Evolutionary conservation across 2,113 vertebrate genomes (phyloP).

Genomic region (Gopherus evgoodei): DNA sequence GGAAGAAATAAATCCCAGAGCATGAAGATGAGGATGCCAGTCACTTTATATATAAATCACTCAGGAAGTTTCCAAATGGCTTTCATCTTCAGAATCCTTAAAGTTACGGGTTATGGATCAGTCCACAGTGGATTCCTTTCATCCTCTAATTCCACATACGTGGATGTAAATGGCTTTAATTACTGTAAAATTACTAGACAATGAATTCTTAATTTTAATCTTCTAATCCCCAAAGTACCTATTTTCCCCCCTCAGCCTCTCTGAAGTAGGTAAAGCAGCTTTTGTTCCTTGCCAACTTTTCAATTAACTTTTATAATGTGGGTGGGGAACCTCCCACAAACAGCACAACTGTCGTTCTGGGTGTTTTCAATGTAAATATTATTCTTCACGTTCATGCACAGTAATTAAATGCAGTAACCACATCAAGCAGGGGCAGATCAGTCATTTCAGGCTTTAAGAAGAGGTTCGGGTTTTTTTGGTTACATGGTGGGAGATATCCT

Average conservation of each 20-base stretch:
- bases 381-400: not conserved
- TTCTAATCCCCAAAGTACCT: constrained; percentile 55
- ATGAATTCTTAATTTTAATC: constrained; percentile 61
- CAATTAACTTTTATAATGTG: constrained; percentile 49
- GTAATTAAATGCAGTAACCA: not conserved
- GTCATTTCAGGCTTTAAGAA: not conserved
- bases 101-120: constrained; percentile 26
- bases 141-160: not conserved
- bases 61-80: constrained; percentile 33
- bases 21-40: constrained; percentile 43
- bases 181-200: constrained; percentile 47
- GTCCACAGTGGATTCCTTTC: not conserved
- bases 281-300: constrained; percentile 53
- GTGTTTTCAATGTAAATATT: constrained; percentile 29
- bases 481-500: not conserved
- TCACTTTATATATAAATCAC: constrained; percentile 20
- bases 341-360: constrained; percentile 1
- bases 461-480: not conserved
- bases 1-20: constrained; percentile 51
- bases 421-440: not conserved
- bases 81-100: constrained; percentile 50
- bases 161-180: constrained; percentile 63
- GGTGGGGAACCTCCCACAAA: constrained; percentile 45
- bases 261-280: constrained; percentile 38
- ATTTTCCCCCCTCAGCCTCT: constrained; percentile 32